Percentiles rank a stretch among this genome's conserved stretches.
Conservation (phyloP, 2,888 invertebrate species). For the Rhagonycha lutea region DNA sequence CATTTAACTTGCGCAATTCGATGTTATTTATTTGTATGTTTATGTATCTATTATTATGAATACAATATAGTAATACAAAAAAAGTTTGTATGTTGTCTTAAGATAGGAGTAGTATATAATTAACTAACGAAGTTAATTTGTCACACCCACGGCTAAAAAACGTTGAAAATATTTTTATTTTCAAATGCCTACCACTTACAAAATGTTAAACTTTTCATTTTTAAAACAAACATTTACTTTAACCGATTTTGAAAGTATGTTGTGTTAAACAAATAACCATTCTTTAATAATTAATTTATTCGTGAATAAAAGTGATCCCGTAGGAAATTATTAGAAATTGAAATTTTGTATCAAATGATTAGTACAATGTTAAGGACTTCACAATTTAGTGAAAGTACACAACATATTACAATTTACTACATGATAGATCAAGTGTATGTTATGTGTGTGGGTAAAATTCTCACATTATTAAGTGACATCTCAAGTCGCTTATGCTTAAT, state of each 20-base stretch:
- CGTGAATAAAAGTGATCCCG: neutral
- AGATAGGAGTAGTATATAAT: neutral
- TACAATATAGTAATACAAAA: neutral
- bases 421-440: neutral
- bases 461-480: slow-evolving; percentile 1
- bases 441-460: neutral
- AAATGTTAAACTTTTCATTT: neutral
- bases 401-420: neutral
- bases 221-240: neutral
- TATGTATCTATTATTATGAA: neutral
- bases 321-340: neutral
- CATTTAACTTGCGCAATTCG: neutral
- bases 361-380: neutral
- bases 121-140: neutral
- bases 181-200: neutral
- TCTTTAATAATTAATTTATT: neutral
- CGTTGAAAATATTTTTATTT: neutral
- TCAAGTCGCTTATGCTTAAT: neutral
- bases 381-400: neutral
- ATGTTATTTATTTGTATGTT: neutral
- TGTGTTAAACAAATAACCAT: neutral
- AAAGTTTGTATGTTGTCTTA: neutral
- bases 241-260: neutral
- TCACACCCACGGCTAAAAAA: neutral
- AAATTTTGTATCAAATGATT: neutral